Evolutionary conservation across 2,113 vertebrate species (phyloP), one percentile per base, ranked within the genome.

Genomic region (Hippocampus zosterae): DNA sequence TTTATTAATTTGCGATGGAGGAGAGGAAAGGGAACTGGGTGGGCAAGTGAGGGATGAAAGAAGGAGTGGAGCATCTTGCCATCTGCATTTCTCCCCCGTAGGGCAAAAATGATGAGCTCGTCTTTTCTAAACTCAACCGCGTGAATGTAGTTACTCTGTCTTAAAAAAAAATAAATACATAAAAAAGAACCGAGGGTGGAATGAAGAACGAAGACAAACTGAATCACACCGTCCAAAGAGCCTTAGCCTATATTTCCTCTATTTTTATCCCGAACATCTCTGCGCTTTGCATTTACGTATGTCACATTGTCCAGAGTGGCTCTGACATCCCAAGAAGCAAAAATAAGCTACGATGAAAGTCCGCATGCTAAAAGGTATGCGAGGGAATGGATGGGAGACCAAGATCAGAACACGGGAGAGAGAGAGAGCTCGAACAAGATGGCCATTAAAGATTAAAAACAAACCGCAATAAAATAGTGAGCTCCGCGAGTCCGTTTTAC

Each of bases 1-100:
- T 74, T 74, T 82, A 89, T 85, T 85, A 73, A 83, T 86, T 82
- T 84, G 74, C 29, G 60, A 85, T 41, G 29, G 73, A 68, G 55
- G 25, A 74, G 68, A 76, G 46, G n/a, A 53, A 15, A 64, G 72
- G n/a, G 40, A 29, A 16, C 52, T 70, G 74, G 68, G 79, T 40
- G 69, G 79, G 66, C 66, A 70, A 78, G 76, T 46, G 78, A 80
- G 69, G 67, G 75, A 77, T 78, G 81, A 81, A 71, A 69, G 68
- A 79, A 70, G 33, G 80, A 88, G 73, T 69, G 70, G 71, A 87
- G 78, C 78, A 77, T 87, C 77, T 82, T 66, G 68, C 84, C 85
- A 88, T 88, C 87, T 90, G 88, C 77, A 88, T 85, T 83, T 72
- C 73, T 79, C 25, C 52, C 81, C 88, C 75, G 76, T 80, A 73